phyloP scores from a whole-genome alignment of 2,888 invertebrate species.

The Thysanoteuthis rhombus region DNA sequence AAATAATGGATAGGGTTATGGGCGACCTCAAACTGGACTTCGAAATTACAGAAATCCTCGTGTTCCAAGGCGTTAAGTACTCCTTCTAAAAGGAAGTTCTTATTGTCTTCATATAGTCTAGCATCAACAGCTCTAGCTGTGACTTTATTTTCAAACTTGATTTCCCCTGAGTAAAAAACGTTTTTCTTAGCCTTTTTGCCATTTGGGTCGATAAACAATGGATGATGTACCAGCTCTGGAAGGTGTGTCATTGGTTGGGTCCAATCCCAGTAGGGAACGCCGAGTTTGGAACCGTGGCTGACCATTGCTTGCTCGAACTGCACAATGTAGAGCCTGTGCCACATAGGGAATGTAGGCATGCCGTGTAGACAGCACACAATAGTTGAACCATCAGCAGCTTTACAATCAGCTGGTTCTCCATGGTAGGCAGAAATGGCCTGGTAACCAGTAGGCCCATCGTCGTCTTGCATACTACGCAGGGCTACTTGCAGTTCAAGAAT shows the following conservation, averaged over 20 bases:
- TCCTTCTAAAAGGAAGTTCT: conserved; percentile 38
- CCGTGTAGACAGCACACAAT: conserved; percentile 42
- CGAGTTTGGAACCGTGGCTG: conserved; percentile 31
- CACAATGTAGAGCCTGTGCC: conserved; percentile 41
- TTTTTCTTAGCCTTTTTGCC: conserved; percentile 39
- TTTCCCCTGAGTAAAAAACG: conserved; percentile 40
- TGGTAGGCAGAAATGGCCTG: conserved; percentile 40
- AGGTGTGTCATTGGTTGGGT: conserved; percentile 37
- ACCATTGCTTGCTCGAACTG: conserved; percentile 37
- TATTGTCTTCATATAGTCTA: conserved; percentile 39
- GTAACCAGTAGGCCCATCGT: conserved; percentile 36
- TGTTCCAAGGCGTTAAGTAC: conserved; percentile 42
- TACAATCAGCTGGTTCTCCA: conserved; percentile 40
- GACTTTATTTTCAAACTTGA: conserved; percentile 33
- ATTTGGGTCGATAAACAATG: conserved; percentile 31
- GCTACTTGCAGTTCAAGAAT: conserved; percentile 37
- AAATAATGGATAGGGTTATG: conserved; percentile 45
- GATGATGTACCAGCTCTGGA: conserved; percentile 37
- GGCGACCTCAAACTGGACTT: conserved; percentile 42
- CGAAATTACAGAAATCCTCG: conserved; percentile 43
- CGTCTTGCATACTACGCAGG: conserved; percentile 35
- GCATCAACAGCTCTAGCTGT: conserved; percentile 43
- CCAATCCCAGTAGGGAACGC: conserved; percentile 46
- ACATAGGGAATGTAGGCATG: conserved; percentile 40
- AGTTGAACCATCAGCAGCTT: conserved; percentile 22